phyloP scores from a whole-genome alignment of 1,140 invertebrate genomes.

The Sycobia sp. region DNA sequence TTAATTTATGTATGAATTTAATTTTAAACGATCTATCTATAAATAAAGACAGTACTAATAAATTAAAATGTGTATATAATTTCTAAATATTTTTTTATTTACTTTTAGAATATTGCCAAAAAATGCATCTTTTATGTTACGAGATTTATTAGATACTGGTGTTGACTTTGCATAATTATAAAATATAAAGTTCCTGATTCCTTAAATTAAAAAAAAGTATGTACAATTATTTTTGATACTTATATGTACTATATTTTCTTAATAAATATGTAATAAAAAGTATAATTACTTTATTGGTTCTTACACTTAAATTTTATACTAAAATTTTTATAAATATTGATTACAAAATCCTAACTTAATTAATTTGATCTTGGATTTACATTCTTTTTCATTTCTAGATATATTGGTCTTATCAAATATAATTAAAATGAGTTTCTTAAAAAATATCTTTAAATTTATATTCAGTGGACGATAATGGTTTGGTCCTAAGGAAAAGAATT shows the following conservation, averaged over 20 bases:
- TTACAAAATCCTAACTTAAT: too few species aligned
- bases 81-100: slow-evolving; percentile 15
- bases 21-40: too few species aligned
- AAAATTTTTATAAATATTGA: too few species aligned
- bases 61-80: neutral
- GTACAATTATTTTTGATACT: slow-evolving; percentile 15
- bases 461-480: too few species aligned
- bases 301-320: neutral
- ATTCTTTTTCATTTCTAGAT: too few species aligned
- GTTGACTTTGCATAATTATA: slow-evolving; percentile 66
- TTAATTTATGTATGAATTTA: too few species aligned
- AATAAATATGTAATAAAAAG: slow-evolving; percentile 20
- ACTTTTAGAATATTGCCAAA: slow-evolving; percentile 65
- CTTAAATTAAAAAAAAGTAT: neutral
- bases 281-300: neutral
- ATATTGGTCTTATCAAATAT: too few species aligned
- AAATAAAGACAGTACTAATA: neutral
- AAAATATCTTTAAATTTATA: too few species aligned
- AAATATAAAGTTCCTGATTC: neutral
- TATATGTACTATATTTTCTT: slow-evolving; percentile 12
- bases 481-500: too few species aligned
- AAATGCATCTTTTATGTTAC: slow-evolving; percentile 66
- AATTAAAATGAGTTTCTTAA: too few species aligned
- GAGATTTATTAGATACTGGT: slow-evolving; percentile 69
- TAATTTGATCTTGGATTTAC: too few species aligned